A percentile compares a stretch with the other conserved stretches of the same genome.
Conservation (phyloP, 2,113 vertebrate species). For the Dromas ardeola region DNA sequence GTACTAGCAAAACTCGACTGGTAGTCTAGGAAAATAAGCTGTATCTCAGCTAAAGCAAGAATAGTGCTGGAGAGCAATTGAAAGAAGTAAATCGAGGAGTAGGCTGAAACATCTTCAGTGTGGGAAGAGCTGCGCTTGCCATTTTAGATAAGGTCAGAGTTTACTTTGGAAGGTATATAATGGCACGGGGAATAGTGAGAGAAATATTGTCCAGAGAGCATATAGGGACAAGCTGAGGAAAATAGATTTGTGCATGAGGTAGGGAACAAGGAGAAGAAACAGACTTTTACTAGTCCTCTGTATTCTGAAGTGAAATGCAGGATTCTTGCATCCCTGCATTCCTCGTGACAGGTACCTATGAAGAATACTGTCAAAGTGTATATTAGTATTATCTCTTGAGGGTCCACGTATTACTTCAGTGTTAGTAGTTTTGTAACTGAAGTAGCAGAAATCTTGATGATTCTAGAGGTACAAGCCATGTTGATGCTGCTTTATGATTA, state of each 20-base stretch:
- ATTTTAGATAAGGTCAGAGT: neutral
- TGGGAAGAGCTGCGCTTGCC: neutral
- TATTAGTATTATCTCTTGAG: neutral
- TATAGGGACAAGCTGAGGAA: neutral
- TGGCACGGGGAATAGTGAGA: neutral
- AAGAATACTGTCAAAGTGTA: neutral
- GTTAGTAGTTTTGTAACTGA: neutral
- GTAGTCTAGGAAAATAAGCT: neutral
- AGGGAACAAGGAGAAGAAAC: neutral
- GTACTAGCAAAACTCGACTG: neutral
- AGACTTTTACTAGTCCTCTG: neutral
- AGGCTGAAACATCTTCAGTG: neutral
- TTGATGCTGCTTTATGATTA: neutral
- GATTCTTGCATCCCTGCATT: neutral
- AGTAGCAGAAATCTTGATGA: neutral
- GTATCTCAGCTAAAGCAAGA: neutral
- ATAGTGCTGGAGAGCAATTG: neutral
- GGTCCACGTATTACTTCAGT: neutral
- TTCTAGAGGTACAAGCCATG: neutral
- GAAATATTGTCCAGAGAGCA: neutral
- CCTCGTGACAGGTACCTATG: neutral
- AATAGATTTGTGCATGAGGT: neutral
- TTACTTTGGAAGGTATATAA: neutral
- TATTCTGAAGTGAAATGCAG: neutral
- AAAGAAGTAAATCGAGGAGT: fast-evolving